Evolutionary conservation across 2,797 vertebrate genomes (phyloP).

Genomic region (Myotis pilosus): DNA sequence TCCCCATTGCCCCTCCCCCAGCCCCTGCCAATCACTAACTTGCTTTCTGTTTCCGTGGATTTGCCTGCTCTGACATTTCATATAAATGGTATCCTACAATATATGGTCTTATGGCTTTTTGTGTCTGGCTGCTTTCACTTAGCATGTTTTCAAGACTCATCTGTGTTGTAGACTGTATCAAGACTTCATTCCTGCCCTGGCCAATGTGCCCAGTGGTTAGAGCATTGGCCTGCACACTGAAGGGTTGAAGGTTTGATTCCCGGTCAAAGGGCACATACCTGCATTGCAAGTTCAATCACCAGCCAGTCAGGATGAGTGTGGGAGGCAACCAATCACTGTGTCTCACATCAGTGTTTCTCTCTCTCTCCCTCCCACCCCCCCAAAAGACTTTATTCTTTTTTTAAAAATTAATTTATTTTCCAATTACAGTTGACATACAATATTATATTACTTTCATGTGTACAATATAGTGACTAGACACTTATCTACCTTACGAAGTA

Average conservation of each 20-base stretch:
- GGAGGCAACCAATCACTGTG: too few species aligned
- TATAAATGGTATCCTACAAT: too few species aligned
- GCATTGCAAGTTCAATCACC: too few species aligned
- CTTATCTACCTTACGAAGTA: not conserved
- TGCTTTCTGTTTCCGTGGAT: not conserved
- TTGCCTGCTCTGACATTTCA: not conserved
- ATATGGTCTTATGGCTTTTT: not conserved
- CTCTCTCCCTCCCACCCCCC: too few species aligned
- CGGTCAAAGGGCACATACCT: too few species aligned
- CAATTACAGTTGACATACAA: not conserved
- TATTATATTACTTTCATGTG: not conserved
- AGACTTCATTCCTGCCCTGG: not conserved
- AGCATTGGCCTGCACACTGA: too few species aligned
- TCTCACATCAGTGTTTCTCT: too few species aligned
- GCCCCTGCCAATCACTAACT: not conserved
- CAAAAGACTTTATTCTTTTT: not conserved
- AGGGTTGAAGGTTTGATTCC: too few species aligned
- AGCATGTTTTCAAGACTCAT: not conserved
- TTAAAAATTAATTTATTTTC: not conserved
- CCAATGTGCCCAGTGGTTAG: too few species aligned
- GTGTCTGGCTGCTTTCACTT: not conserved
- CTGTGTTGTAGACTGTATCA: not conserved
- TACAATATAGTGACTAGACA: not conserved
- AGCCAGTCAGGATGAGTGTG: too few species aligned
- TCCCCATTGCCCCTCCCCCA: not conserved